Percentiles rank a stretch among this genome's conserved stretches.
Evolutionary conservation across 2,888 invertebrate species (phyloP).

Genomic region (Octodonta nipae): DNA sequence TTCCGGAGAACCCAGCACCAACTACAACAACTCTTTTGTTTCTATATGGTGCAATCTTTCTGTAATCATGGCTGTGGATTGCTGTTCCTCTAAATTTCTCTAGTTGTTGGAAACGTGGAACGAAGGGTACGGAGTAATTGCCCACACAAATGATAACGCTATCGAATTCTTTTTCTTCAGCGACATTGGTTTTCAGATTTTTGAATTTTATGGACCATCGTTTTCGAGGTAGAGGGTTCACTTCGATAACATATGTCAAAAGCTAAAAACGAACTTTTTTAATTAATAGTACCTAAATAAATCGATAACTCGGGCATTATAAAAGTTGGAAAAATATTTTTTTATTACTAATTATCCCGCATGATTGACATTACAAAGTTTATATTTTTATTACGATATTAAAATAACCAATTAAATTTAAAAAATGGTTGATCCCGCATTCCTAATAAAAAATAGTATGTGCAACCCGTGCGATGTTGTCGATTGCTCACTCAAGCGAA

Average conservation of each 20-base stretch:
- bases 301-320: no score
- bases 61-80: constrained; percentile 71
- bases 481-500: no score
- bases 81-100: constrained; percentile 44
- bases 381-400: no score
- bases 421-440: no score
- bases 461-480: no score
- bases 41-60: constrained; percentile 52
- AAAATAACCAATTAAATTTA: no score
- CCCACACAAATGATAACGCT: constrained; percentile 71
- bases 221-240: constrained; percentile 33
- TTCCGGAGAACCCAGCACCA: constrained; percentile 76
- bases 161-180: constrained; percentile 49
- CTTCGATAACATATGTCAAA: constrained; percentile 20
- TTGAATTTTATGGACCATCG: constrained; percentile 49
- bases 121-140: constrained; percentile 63
- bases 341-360: no score
- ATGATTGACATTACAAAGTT: no score
- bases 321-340: no score
- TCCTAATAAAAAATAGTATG: no score
- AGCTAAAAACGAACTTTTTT: constrained; percentile 19
- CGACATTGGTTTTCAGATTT: constrained; percentile 39
- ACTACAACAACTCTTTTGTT: constrained; percentile 59
- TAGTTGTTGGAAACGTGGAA: constrained; percentile 52
- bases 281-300: no score